Percentiles rank a stretch among this genome's conserved stretches.
These are phyloP conservation scores for Idris sp. DNA, from an alignment of 1,140 invertebrate species.

Conservation along the genomic window DNA sequence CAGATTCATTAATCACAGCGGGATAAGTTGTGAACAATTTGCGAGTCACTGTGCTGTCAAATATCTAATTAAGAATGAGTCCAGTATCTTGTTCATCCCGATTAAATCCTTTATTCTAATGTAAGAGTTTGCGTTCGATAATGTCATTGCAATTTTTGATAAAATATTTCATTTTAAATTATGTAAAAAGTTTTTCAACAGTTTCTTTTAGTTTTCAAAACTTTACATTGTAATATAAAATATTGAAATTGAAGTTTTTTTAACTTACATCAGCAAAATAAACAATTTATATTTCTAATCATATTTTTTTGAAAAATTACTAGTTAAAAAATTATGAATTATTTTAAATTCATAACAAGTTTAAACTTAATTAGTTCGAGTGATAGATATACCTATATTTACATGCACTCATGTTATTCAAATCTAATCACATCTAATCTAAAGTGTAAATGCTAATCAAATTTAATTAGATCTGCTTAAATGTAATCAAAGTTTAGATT, in stretches of 20 bases:
- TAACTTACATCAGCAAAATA: too few species aligned
- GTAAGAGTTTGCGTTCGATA: conserved; percentile 46
- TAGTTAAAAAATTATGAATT: too few species aligned
- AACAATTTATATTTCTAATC: too few species aligned
- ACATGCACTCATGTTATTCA: conserved; percentile 10
- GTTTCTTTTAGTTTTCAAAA: too few species aligned
- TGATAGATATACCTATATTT: conserved; percentile 11
- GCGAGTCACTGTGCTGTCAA: conserved; percentile 64
- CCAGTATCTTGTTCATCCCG: conserved; percentile 52
- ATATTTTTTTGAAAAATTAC: too few species aligned
- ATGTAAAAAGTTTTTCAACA: conserved; percentile 18
- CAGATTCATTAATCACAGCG: conserved; percentile 63
- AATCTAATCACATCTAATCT: conserved; percentile 10
- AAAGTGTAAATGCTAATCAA: conserved; percentile 18
- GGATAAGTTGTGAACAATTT: conserved; percentile 61
- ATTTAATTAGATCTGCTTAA: conserved; percentile 28
- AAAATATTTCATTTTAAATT: conserved; percentile 59
- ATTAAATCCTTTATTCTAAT: conserved; percentile 62
- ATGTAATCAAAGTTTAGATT: not conserved
- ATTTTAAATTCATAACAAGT: not conserved
- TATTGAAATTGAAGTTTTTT: not conserved
- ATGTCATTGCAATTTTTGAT: conserved; percentile 46
- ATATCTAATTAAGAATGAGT: conserved; percentile 66
- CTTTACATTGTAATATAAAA: too few species aligned
- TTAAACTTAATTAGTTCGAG: conserved; percentile 12